Evolutionary conservation across 2,113 vertebrate genomes (phyloP).

Genomic region (Heloderma charlesbogerti): DNA sequence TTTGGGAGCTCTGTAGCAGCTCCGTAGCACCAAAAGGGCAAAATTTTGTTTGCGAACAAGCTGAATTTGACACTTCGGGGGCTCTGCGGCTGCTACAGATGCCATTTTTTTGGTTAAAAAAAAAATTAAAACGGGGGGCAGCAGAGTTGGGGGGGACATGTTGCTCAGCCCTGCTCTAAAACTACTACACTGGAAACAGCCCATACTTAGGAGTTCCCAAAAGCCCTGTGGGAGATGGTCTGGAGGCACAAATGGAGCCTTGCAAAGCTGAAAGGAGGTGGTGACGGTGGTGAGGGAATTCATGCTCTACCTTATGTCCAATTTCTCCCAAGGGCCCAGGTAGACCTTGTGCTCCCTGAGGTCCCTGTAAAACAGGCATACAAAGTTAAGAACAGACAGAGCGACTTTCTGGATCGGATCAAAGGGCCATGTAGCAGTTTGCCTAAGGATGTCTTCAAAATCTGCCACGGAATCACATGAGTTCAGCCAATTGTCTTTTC

Average conservation of each 20-base stretch:
- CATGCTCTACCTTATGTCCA: conserved; percentile 84
- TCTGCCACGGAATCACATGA: no score
- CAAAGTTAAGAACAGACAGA: not conserved
- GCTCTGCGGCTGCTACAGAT: no score
- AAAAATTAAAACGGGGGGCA: no score
- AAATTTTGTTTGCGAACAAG: no score
- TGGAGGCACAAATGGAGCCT: not conserved
- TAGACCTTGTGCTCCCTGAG: conserved; percentile 84
- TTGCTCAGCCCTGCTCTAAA: no score
- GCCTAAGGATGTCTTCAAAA: no score
- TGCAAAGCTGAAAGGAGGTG: not conserved
- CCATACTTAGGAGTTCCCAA: not conserved
- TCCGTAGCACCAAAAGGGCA: no score
- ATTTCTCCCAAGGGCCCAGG: conserved; percentile 88
- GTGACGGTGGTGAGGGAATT: not conserved
- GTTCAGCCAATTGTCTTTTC: no score
- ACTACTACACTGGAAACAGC: not conserved
- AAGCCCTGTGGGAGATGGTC: not conserved
- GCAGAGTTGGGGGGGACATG: no score
- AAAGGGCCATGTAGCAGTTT: not conserved
- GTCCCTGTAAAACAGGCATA: conserved; percentile 82
- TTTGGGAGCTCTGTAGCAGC: no score
- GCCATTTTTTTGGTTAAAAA: no score
- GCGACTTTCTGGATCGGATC: not conserved
- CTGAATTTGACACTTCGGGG: no score